phyloP scores from a whole-genome alignment of 2,113 vertebrate genomes.

The Plotosus lineatus region DNA sequence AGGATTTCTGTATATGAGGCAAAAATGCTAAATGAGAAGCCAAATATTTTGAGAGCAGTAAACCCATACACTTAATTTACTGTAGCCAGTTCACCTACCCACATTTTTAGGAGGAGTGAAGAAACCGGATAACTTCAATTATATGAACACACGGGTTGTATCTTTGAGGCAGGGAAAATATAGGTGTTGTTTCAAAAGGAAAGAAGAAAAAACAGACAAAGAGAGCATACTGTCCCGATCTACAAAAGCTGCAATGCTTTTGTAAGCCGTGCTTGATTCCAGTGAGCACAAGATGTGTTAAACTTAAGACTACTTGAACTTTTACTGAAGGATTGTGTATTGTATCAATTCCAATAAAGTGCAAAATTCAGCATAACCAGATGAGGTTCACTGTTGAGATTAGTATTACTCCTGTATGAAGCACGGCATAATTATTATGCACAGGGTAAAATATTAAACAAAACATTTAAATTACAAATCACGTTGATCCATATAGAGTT shows the following conservation, averaged over 20 bases:
- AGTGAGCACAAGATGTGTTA: not conserved
- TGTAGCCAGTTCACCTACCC: not conserved
- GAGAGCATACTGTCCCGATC: not conserved
- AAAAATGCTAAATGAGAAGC: too few relatives aligned
- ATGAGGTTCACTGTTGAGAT: not conserved
- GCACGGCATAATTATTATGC: slow-evolving; percentile 1
- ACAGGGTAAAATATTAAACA: not conserved
- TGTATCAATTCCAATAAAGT: not conserved
- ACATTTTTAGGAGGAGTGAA: too few relatives aligned
- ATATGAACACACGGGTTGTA: not conserved
- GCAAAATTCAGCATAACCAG: not conserved
- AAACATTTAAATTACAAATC: not conserved
- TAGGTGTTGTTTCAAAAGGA: not conserved
- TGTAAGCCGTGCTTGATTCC: not conserved
- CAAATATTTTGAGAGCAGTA: not conserved
- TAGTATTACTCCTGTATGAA: not conserved
- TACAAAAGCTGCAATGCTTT: not conserved
- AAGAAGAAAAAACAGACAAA: not conserved
- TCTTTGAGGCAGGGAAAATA: not conserved
- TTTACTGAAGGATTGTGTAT: not conserved
- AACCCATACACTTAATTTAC: too few relatives aligned
- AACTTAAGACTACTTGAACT: not conserved
- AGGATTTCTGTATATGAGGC: not conserved
- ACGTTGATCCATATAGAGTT: not conserved
- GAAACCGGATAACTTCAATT: not conserved